Evolutionary conservation across 2,113 vertebrate genomes (phyloP), one percentile per base, ranked within the genome.

Genomic region (Oncorhynchus clarkii): DNA sequence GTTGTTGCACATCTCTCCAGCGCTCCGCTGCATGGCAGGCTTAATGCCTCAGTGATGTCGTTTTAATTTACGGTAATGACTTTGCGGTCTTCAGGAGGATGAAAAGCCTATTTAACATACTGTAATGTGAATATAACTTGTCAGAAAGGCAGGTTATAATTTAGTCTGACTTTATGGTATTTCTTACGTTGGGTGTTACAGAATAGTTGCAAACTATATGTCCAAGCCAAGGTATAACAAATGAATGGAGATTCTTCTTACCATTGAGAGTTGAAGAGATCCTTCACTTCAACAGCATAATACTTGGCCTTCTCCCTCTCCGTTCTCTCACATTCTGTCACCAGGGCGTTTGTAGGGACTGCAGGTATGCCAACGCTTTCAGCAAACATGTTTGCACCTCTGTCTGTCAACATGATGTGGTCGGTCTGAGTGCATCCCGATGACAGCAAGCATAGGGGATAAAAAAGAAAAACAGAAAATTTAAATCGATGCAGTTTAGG

Each of bases 311-410:
- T 83, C 71, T 89, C 83, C 94, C 94, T 93, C 73, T 93, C 89
- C 39, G 77, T 84, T 68, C 81, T 88, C 82, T 93, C 91, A 24
- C 76, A 69, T 73, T 87, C 86, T 5, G 90, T 88, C 80, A 94
- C 90, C 60, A 94, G 71, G 2, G 73, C 45, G 0, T 92, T 81
- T 62, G 88, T 74, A 59, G 90, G 74, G n/a, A 92, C 85, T 20
- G 75, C 84, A 26, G 45, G 59, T 65, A 92, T n/a, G 8, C 91
- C 91, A 2, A 91, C 82, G 66, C 83, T 88, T 73, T 93, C 88
- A 48, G 93, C 92, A 88, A 94, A 94, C 77, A 80, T 75, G 87
- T 91, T 92, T 1, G 92, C 92, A 9, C 92, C 93, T 85, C 31
- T 73, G 70, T 85, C 86, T 3, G 93, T 91, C 77, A 94, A 54